Conservation (phyloP, 2,113 vertebrate genomes). For the Takifugu flavidus region DNA sequence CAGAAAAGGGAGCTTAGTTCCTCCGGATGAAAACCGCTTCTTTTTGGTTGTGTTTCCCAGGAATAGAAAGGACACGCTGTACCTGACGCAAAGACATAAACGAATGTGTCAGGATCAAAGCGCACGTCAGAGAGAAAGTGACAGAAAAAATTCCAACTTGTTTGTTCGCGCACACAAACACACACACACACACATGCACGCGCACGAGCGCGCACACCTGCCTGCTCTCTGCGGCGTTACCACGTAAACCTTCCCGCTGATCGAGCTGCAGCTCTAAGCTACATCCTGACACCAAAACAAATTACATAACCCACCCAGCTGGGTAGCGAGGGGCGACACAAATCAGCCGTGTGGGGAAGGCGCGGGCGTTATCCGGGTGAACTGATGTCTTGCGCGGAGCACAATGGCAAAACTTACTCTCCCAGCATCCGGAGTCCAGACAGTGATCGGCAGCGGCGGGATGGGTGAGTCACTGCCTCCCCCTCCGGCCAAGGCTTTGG, state of each 20-base stretch:
- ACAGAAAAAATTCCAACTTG: not conserved
- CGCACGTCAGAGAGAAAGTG: conserved; percentile 2
- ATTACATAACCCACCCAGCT: conserved; percentile 64
- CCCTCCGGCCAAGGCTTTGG: conserved; percentile 11
- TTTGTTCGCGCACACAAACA: not conserved
- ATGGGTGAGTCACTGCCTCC: conserved; percentile 49
- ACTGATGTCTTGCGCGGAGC: conserved; percentile 28
- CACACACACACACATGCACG: not conserved
- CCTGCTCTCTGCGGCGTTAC: conserved; percentile 9
- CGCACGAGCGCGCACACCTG: conserved; percentile 22
- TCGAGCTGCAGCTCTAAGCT: conserved; percentile 41
- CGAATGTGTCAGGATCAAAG: not conserved
- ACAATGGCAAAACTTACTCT: conserved; percentile 52
- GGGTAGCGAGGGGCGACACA: conserved; percentile 25
- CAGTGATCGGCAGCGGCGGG: conserved; percentile 23
- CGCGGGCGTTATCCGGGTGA: conserved; percentile 4
- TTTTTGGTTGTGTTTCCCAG: too few species aligned
- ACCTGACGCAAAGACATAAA: too few species aligned
- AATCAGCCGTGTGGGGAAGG: conserved; percentile 18
- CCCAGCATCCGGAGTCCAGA: conserved; percentile 31
- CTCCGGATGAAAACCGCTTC: too few species aligned
- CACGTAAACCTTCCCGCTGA: conserved; percentile 33
- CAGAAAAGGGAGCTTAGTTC: too few species aligned
- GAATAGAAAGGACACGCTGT: too few species aligned
- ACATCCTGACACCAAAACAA: conserved; percentile 54